phyloP scores from a whole-genome alignment of 2,113 vertebrate genomes.

The Calidris pugnax region DNA sequence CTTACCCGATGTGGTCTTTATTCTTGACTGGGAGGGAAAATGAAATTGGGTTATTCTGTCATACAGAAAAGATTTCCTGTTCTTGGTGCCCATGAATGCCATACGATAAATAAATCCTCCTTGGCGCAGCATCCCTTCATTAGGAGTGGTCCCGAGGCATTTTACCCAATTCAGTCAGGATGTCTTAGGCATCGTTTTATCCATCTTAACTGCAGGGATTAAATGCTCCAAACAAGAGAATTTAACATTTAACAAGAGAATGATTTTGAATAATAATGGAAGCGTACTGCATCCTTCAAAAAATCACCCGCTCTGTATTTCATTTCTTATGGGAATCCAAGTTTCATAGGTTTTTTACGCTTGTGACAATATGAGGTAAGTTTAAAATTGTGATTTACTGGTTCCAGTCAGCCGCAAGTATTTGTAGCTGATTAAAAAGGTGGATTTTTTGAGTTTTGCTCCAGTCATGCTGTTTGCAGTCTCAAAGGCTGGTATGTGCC shows the following conservation, averaged over 20 bases:
- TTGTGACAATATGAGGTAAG: background rate
- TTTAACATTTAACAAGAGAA: background rate
- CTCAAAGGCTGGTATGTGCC: fast-evolving
- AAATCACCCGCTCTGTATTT: background rate
- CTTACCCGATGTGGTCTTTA: background rate
- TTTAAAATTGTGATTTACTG: background rate
- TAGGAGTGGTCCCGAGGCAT: background rate
- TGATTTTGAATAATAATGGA: background rate
- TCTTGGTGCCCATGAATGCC: fast-evolving
- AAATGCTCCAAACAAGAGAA: background rate
- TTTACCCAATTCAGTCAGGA: no score
- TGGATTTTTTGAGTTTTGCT: background rate
- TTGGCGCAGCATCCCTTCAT: fast-evolving
- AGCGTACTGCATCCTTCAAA: background rate
- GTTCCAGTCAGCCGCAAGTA: background rate
- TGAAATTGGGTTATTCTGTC: background rate
- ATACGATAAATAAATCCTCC: background rate
- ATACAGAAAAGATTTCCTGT: fast-evolving
- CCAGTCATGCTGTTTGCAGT: background rate
- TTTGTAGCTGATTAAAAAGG: fast-evolving
- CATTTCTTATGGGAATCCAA: background rate
- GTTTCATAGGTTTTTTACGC: background rate
- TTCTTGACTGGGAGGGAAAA: background rate
- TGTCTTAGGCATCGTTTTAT: background rate
- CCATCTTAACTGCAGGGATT: background rate